Evolutionary conservation across 1,140 invertebrate species (phyloP).

Genomic region (Drosophila kepulauana): DNA sequence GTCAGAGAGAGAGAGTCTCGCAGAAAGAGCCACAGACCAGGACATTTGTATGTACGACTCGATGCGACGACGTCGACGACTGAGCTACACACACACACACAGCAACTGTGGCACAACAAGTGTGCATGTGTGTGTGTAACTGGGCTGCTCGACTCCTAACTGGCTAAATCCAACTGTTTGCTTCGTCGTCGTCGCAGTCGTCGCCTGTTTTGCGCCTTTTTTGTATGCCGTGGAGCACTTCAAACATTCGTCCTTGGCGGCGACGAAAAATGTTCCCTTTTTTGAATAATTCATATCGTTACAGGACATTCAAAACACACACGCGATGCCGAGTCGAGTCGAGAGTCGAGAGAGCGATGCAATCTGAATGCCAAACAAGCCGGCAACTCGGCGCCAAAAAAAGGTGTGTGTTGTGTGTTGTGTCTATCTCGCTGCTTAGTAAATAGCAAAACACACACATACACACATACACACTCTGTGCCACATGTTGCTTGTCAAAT

Average conservation of each 20-base stretch:
- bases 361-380: constrained; percentile 83
- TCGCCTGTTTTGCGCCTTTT: constrained; percentile 59
- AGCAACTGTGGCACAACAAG: constrained; percentile 13
- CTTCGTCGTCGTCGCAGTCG: constrained; percentile 51
- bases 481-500: constrained; percentile 80
- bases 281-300: constrained; percentile 85
- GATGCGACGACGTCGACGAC: constrained; percentile 38
- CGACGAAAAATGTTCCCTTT: constrained; percentile 71
- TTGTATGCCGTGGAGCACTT: constrained; percentile 80
- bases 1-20: constrained; percentile 23
- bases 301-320: constrained; percentile 84
- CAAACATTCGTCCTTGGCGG: constrained; percentile 84
- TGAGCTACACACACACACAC: constrained; percentile 52
- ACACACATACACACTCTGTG: too few relatives aligned
- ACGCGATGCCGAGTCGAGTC: constrained; percentile 46
- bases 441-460: not conserved
- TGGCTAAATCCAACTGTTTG: constrained; percentile 66
- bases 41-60: constrained; percentile 79
- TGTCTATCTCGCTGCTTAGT: not conserved
- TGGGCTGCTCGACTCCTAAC: constrained; percentile 56
- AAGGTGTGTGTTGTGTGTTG: constrained; percentile 16
- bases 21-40: constrained; percentile 44
- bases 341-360: constrained; percentile 57
- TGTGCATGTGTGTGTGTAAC: constrained; percentile 34
- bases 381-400: constrained; percentile 10